Evolutionary conservation across 2,797 vertebrate species (phyloP).

Genomic region (Acrocephalus scirpaceus): DNA sequence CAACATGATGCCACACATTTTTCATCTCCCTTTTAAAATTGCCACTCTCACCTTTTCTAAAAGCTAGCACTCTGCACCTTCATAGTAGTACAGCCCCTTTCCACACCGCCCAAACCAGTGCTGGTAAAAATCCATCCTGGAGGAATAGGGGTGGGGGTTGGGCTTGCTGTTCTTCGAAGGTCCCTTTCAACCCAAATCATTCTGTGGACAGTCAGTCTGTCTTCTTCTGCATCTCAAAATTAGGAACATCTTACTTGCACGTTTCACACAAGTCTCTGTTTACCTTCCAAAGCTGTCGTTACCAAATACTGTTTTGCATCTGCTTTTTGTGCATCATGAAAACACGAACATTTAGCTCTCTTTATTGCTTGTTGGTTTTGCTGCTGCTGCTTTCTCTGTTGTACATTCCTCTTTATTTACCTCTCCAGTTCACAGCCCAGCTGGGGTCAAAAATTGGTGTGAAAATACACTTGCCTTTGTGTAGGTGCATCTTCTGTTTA

Average conservation of each 20-base stretch:
- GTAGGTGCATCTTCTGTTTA: background rate
- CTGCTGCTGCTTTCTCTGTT: background rate
- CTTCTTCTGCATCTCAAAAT: background rate
- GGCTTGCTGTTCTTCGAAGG: background rate
- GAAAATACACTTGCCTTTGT: background rate
- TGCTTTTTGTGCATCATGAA: background rate
- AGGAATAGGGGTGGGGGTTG: background rate
- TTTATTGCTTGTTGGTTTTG: background rate
- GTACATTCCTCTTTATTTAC: background rate
- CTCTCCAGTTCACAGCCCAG: background rate
- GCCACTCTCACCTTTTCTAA: background rate
- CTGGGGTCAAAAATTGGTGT: background rate
- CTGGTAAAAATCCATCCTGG: background rate
- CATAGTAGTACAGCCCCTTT: background rate
- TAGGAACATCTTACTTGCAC: rapidly evolving
- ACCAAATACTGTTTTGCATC: background rate
- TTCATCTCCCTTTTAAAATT: background rate
- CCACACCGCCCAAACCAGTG: rapidly evolving
- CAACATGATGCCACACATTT: background rate
- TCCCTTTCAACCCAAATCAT: background rate
- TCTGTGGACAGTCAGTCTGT: background rate
- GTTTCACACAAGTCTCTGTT: rapidly evolving
- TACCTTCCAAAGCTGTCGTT: background rate
- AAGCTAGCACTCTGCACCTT: background rate
- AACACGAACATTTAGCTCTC: background rate